phyloP scores from a whole-genome alignment of 2,888 invertebrate species.

The Alviniconcha strummeri region DNA sequence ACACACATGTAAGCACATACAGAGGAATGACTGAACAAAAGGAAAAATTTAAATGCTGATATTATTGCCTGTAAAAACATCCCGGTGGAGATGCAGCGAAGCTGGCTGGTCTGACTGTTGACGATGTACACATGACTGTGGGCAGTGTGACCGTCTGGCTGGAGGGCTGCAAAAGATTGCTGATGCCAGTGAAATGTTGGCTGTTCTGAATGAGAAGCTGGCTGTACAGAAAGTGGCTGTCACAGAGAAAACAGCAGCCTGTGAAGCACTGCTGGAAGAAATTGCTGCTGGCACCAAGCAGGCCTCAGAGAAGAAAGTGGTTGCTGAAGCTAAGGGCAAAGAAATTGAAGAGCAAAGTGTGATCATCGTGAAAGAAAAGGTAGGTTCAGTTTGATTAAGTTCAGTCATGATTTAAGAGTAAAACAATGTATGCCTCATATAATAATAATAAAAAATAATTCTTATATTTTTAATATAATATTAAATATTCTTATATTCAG shows the following conservation, averaged over 20 bases:
- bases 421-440: too few relatives aligned
- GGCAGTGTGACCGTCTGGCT: constrained; percentile 81
- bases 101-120: too few relatives aligned
- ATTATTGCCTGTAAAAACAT: too few relatives aligned
- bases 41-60: too few relatives aligned
- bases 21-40: too few relatives aligned
- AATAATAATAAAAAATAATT: too few relatives aligned
- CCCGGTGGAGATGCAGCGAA: too few relatives aligned
- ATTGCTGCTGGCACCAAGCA: constrained; percentile 79
- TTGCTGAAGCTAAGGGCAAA: constrained; percentile 86
- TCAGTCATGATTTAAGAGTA: background rate
- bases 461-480: too few relatives aligned
- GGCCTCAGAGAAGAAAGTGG: constrained; percentile 85
- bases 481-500: too few relatives aligned
- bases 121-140: too few relatives aligned
- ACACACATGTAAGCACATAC: too few relatives aligned
- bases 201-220: constrained; percentile 85
- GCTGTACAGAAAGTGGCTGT: constrained; percentile 89
- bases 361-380: constrained; percentile 86
- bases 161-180: constrained; percentile 88
- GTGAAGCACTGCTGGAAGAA: constrained; percentile 85
- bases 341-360: constrained; percentile 89
- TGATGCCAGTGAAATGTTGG: constrained; percentile 88
- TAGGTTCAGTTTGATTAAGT: constrained; percentile 48
- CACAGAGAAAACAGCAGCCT: constrained; percentile 86